A percentile compares a stretch with the other conserved stretches of the same genome.
Conservation (phyloP, 2,113 vertebrate species). For the Heteronetta atricapilla region DNA sequence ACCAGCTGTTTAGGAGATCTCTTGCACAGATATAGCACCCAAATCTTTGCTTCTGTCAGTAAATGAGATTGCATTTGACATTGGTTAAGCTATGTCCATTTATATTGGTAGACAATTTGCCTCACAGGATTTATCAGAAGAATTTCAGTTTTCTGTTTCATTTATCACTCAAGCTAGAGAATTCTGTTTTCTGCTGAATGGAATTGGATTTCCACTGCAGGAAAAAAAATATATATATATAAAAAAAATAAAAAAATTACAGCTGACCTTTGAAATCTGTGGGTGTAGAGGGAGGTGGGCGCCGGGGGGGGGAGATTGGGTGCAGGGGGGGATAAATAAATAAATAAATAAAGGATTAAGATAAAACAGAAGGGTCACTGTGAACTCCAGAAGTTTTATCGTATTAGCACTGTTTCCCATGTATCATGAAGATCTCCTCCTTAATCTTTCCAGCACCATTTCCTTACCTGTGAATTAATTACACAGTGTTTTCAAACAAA, state of each 20-base stretch:
- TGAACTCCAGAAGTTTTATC: background rate
- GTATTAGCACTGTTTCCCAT: background rate
- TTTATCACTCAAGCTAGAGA: background rate
- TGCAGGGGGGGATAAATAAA: background rate
- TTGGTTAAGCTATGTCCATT: background rate
- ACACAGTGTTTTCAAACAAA: background rate
- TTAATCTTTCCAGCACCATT: background rate
- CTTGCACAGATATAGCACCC: background rate
- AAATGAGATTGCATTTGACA: background rate
- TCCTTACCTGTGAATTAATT: background rate
- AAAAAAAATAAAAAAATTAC: background rate
- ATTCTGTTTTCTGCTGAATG: background rate
- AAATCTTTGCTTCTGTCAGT: background rate
- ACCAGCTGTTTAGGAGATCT: background rate
- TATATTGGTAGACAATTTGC: background rate
- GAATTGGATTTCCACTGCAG: background rate
- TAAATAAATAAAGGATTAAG: no score
- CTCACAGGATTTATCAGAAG: background rate
- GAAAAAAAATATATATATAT: no score
- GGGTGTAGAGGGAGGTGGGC: no score
- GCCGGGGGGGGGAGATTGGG: background rate
- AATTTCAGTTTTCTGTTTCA: constrained; percentile 8
- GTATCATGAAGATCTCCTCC: background rate
- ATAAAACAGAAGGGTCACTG: background rate
- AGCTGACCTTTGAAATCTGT: background rate